These are phyloP conservation scores for Trypoxylus dichotomus DNA, from an alignment of 1,140 invertebrate species.

Conservation along the genomic window DNA sequence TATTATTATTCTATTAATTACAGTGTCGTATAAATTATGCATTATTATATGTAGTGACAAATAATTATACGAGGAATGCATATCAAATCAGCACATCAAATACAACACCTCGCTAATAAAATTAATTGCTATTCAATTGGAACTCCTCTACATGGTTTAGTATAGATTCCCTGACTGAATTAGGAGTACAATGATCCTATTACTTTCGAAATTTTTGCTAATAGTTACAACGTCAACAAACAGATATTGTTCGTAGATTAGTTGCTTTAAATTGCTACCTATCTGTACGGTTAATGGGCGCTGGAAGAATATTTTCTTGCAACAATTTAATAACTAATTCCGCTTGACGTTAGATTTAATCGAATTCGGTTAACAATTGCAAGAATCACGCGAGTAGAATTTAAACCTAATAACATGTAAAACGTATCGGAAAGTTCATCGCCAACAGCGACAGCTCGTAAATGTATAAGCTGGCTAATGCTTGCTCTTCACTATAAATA, in stretches of 20 bases:
- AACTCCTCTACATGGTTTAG: background rate
- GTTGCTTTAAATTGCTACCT: background rate
- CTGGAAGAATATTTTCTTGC: background rate
- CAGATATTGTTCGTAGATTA: background rate
- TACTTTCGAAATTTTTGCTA: background rate
- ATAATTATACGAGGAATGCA: background rate
- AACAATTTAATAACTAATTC: background rate
- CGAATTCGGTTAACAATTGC: background rate
- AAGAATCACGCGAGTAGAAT: background rate
- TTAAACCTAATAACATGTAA: background rate
- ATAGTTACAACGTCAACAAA: background rate
- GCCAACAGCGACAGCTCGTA: background rate
- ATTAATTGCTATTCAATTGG: background rate
- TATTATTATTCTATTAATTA: too few species aligned
- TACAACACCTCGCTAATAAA: background rate
- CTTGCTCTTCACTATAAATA: background rate
- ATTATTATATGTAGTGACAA: background rate
- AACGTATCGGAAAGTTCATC: background rate
- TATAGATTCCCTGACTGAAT: background rate
- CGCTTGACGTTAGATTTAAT: constrained; percentile 3
- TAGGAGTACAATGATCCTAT: background rate
- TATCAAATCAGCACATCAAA: background rate
- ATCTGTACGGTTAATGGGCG: background rate
- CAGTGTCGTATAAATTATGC: too few species aligned
- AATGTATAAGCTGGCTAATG: background rate